Evolutionary conservation across 2,113 vertebrate species (phyloP), one percentile per base, ranked within the genome.

Genomic region (Carassius auratus): DNA sequence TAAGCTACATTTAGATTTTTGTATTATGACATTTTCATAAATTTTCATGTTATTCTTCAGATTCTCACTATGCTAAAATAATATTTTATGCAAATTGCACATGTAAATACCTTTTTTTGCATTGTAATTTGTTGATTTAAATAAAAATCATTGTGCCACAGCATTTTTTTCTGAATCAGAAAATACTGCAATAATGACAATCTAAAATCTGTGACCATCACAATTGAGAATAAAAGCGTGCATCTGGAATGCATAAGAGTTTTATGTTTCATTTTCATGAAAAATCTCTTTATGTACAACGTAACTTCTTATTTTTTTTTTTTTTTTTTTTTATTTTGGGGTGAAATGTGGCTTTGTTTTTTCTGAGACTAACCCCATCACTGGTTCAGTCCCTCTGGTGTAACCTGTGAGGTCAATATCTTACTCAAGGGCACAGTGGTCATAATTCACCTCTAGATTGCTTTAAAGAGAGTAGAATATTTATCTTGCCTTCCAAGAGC

Each of bases 401-500:
- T 17, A 69, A 69, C 15, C 30, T 36, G 0, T 42, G 6, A 69
- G 3, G 30, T 19, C 38, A 69, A 38, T 30, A 30, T 30, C 30
- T 38, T 19, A 69, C 30, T 19, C 57, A 61, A 21, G 57, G 7
- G 57, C 57, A 21, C 30, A 36, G 17, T 9, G 33, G 7, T 8
- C 17, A 38, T 69, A 9, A 38, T 36, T 69, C 3, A 2, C 30
- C 30, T 30, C 19, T 19, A 33, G 50, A 59, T 21, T 3, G 17
- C 23, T 61, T 17, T 64, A 6, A 64, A 45, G 5, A 45, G 10
- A 62, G 19, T 0, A 1, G 19, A 42, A 42, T 48, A 30, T 50
- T 33, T 42, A 1, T 30, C 90, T 89, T 90, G 92, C 94, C 94
- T 94, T 80, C 90, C 93, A 38, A 95, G 81, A 1, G 92, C 90